These are phyloP conservation scores for Bergia sp. DNA, from an alignment of 92 coral and sea anemone species.

Conservation along the genomic window DNA sequence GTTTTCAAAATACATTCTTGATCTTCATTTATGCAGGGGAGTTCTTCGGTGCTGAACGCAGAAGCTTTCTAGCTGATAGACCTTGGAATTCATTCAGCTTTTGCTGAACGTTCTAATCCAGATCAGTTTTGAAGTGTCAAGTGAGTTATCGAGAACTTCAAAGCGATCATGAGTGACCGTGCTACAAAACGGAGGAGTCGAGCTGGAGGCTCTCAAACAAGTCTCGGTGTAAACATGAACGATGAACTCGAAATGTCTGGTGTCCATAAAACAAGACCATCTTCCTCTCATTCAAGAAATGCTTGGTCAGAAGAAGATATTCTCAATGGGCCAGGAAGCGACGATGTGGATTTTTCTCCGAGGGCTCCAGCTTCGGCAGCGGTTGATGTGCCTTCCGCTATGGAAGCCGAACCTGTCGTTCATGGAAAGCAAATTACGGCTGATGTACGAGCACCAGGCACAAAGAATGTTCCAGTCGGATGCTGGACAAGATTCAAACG, in stretches of 20 bases:
- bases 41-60: slow-evolving; percentile 3
- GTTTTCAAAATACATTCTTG: slow-evolving; percentile 42
- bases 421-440: slow-evolving; percentile 84
- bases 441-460: slow-evolving; percentile 94
- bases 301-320: slow-evolving; percentile 97
- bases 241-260: slow-evolving; percentile 93
- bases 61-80: background rate
- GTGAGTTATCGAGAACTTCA: background rate
- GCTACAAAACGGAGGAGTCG: slow-evolving; percentile 77
- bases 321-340: slow-evolving; percentile 78
- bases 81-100: slow-evolving; percentile 1
- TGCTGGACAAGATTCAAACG: slow-evolving; percentile 97
- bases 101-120: background rate
- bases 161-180: slow-evolving; percentile 58
- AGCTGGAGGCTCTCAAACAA: slow-evolving; percentile 88
- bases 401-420: slow-evolving; percentile 94
- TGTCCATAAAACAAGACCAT: slow-evolving; percentile 72
- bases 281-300: slow-evolving; percentile 83
- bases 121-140: background rate
- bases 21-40: slow-evolving; percentile 19
- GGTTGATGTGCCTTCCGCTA: slow-evolving; percentile 94
- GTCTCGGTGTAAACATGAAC: slow-evolving; percentile 85
- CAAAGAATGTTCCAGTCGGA: slow-evolving; percentile 94
- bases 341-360: slow-evolving; percentile 89
- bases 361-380: slow-evolving; percentile 94